A percentile compares a stretch with the other conserved stretches of the same genome.
These are phyloP conservation scores for Adelges cooleyi DNA, from an alignment of 1,140 invertebrate species.

Conservation along the genomic window DNA sequence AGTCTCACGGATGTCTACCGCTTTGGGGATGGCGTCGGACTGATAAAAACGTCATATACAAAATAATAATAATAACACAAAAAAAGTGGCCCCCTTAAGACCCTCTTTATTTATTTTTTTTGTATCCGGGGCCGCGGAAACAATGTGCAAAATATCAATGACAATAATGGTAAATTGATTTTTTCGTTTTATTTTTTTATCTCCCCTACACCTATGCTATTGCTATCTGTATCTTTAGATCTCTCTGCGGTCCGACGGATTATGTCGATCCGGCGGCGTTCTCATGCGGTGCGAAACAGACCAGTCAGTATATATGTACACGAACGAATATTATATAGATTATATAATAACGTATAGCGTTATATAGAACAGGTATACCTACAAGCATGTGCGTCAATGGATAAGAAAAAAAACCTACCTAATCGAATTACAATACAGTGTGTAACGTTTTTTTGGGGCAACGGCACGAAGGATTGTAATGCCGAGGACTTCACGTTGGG, in stretches of 20 bases:
- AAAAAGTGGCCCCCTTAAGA: neutral
- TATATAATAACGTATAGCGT: too few relatives aligned
- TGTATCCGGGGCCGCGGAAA: slow-evolving; percentile 6
- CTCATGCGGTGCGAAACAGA: neutral
- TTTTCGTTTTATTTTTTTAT: neutral
- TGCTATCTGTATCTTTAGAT: too few relatives aligned
- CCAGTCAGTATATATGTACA: too few relatives aligned
- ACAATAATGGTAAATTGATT: slow-evolving; percentile 14
- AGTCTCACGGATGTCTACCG: slow-evolving; percentile 5
- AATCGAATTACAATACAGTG: too few relatives aligned
- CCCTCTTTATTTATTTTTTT: slow-evolving; percentile 5
- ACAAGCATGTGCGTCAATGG: too few relatives aligned
- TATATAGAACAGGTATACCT: too few relatives aligned
- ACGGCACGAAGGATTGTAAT: too few relatives aligned
- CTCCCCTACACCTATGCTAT: neutral
- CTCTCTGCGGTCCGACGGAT: slow-evolving; percentile 12
- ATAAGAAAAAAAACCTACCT: too few relatives aligned
- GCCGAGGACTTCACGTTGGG: too few relatives aligned
- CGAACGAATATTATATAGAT: too few relatives aligned
- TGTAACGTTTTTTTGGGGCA: too few relatives aligned
- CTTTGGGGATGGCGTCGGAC: neutral
- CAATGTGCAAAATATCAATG: slow-evolving; percentile 17
- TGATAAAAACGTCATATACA: slow-evolving; percentile 9
- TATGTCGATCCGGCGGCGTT: slow-evolving; percentile 8
- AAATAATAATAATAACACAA: neutral